These are phyloP conservation scores for Sinotaia quadrata DNA, from an alignment of 2,888 invertebrate genomes.

Conservation along the genomic window DNA sequence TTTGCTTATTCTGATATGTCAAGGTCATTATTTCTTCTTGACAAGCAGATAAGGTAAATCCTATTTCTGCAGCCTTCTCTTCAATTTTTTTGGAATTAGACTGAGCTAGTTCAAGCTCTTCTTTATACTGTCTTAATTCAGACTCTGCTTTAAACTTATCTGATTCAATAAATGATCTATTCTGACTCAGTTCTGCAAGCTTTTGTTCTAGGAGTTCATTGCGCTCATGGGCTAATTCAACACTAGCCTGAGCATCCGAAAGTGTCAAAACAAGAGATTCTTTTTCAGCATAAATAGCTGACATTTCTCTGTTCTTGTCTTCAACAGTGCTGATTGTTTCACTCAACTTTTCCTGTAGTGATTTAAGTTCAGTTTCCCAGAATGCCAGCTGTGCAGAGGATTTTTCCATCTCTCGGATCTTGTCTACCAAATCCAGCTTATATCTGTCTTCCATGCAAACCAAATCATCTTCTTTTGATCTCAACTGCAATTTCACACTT, in stretches of 20 bases:
- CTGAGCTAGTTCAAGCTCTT: conserved; percentile 20
- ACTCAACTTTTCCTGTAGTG: conserved; percentile 26
- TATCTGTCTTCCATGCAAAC: conserved; percentile 22
- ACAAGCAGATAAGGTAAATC: background rate
- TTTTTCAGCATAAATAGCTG: conserved; percentile 21
- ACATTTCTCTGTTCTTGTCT: conserved; percentile 27
- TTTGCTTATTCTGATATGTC: background rate
- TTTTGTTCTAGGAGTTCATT: no score
- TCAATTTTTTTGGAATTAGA: background rate
- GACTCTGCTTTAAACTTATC: conserved; percentile 8
- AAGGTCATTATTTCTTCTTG: background rate
- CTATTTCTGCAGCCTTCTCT: conserved; percentile 3
- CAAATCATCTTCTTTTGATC: conserved; percentile 23
- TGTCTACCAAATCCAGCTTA: background rate
- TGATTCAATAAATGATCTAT: conserved; percentile 20
- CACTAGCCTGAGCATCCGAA: no score
- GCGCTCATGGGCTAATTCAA: no score
- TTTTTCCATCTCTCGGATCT: conserved; percentile 10
- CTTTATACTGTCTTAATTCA: conserved; percentile 10
- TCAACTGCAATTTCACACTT: conserved; percentile 17
- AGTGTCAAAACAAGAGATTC: background rate
- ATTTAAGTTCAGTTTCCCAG: conserved; percentile 24
- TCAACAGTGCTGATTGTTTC: conserved; percentile 22
- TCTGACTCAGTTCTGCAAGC: conserved; percentile 9
- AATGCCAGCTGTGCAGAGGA: conserved; percentile 27